A percentile compares a stretch with the other conserved stretches of the same genome.
Evolutionary conservation across 1,140 invertebrate species (phyloP).

Genomic region (Heliothis virescens): DNA sequence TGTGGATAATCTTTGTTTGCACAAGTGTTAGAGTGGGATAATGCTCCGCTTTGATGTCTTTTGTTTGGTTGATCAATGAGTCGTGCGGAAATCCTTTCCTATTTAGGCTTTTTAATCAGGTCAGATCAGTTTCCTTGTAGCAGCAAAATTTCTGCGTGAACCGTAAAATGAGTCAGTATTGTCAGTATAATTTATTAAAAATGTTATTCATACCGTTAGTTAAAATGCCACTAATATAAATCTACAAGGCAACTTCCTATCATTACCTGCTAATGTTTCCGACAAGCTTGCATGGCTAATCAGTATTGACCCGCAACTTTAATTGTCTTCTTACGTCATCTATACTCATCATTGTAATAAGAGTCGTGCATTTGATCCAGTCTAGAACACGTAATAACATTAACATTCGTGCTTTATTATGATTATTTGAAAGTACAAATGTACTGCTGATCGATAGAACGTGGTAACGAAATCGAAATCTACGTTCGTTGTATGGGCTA

Average conservation of each 20-base stretch:
- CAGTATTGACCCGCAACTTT: not conserved
- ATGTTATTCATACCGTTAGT: no score
- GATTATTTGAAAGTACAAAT: conserved; percentile 28
- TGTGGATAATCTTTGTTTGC: not conserved
- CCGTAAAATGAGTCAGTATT: not conserved
- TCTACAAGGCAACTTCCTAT: conserved; percentile 3
- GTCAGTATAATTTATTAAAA: not conserved
- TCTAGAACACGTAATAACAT: conserved; percentile 26
- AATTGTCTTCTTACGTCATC: conserved; percentile 24
- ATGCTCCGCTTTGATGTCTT: not conserved
- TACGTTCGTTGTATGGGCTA: conserved; percentile 24
- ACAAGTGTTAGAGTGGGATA: not conserved
- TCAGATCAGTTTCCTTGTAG: no score
- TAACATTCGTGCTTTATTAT: conserved; percentile 21
- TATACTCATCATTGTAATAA: not conserved
- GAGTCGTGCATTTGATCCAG: conserved; percentile 26
- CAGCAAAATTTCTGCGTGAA: no score
- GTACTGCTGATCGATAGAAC: conserved; percentile 19
- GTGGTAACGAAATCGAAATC: conserved; percentile 55
- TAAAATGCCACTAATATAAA: not conserved
- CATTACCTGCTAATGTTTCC: not conserved
- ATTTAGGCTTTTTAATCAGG: no score
- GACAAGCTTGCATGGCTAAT: conserved; percentile 18
- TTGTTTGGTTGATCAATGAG: not conserved
- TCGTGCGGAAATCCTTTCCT: no score